Base-by-base conservation (phyloP, 2,888 invertebrate species). In the Orchesellides sinensis region DNA sequence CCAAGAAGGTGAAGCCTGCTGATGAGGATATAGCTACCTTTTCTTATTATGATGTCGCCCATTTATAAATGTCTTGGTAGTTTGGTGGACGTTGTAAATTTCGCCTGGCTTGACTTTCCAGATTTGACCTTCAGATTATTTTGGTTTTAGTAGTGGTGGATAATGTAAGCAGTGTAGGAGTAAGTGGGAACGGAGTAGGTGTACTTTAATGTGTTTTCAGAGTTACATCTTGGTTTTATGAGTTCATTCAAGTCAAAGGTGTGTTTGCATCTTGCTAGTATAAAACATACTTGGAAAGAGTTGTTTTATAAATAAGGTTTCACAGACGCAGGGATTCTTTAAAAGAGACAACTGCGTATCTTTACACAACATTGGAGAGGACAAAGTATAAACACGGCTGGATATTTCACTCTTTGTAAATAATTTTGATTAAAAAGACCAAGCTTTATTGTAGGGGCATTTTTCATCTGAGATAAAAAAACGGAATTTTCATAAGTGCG, bases 401-500 rank as follows among this genome's bases (percentile, higher is more conserved):
- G n/a, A n/a, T n/a, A n/a, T n/a, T n/a, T 40, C 40, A 40, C 10
- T 8, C 40, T 40, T 8, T 8, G 10, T 40, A 5, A 5, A 47
- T 73, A 73, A 73, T 25, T 61, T 61, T 73, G 59, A 73, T 73
- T 73, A 73, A 25, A 61, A 61, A 61, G 29, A 61, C 59, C 29
- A 17, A 27, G 23, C 59, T 21, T 27, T 35, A 68, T 6, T 17
- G 32, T 17, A 27, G 17, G 23, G 32, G 6, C 29, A 19, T 0
- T 47, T 72, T 52, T 74, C 63, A 25, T 72, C 25, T 32, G 63
- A 10, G 49, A 73, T 61, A 63, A 74, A 65, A n/a, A n/a, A 63
- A 63, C 65, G 74, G 49, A 63, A 74, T 74, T 74, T 74, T 52
- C 74, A 74, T 65, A 74, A 63, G 35, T 74, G 52, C 4, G 8